Percentiles rank a stretch among this genome's conserved stretches.
Conservation (phyloP, 2,113 vertebrate species). For the Corvus hawaiiensis region DNA sequence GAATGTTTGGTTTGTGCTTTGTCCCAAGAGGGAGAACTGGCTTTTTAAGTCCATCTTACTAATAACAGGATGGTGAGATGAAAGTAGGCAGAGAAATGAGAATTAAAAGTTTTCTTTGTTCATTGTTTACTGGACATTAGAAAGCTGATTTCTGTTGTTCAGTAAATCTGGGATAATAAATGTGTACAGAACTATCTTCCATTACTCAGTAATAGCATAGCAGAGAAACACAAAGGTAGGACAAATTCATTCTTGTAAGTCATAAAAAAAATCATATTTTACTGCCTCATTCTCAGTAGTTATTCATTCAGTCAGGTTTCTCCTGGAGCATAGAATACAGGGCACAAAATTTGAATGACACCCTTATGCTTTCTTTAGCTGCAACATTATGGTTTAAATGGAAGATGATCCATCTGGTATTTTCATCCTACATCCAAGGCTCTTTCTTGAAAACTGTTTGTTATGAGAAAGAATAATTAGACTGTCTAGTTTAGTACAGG, state of each 20-base stretch:
- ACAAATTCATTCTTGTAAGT: background rate
- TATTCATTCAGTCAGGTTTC: background rate
- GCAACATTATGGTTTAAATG: background rate
- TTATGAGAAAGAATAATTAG: constrained; percentile 2
- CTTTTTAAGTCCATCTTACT: background rate
- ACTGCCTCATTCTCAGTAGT: background rate
- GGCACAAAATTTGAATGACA: constrained; percentile 5
- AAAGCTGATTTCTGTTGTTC: background rate
- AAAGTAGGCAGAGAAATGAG: background rate
- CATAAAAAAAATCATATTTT: background rate
- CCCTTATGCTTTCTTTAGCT: constrained; percentile 14
- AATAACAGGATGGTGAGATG: background rate
- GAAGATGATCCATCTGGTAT: constrained; percentile 19
- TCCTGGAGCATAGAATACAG: background rate
- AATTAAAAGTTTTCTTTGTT: background rate
- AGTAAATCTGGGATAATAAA: background rate
- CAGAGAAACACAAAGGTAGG: background rate
- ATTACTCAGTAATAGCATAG: background rate
- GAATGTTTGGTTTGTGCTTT: background rate
- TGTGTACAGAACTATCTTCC: background rate
- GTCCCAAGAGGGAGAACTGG: background rate
- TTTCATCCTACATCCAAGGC: background rate
- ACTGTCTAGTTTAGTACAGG: background rate
- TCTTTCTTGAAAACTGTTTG: background rate
- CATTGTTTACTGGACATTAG: background rate